A percentile compares a stretch with the other conserved stretches of the same genome.
Evolutionary conservation across 2,797 vertebrate genomes (phyloP).

Genomic region (Meriones psammophilus): DNA sequence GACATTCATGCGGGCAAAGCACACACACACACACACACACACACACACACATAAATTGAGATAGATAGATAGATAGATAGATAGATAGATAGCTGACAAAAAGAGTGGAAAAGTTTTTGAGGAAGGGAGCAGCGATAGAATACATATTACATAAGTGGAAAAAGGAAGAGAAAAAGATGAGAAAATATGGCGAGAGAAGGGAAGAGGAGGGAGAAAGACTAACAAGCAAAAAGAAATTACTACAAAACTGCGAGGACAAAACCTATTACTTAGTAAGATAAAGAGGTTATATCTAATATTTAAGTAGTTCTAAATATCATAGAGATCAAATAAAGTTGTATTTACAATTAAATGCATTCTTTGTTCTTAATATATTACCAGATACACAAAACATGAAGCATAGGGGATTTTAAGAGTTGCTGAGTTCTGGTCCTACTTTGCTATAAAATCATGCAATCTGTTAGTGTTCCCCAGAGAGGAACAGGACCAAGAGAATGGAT

Average conservation of each 20-base stretch:
- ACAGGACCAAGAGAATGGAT: neutral
- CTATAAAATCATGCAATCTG: neutral
- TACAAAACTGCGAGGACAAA: neutral
- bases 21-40: neutral
- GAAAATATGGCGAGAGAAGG: neutral
- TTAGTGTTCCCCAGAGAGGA: neutral
- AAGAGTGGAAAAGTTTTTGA: neutral
- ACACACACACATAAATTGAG: neutral
- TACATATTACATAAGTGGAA: neutral
- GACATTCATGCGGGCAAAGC: neutral
- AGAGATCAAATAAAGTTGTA: conserved; percentile 46
- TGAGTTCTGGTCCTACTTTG: conserved; percentile 46
- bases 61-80: no score
- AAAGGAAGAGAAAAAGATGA: neutral
- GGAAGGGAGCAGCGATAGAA: neutral
- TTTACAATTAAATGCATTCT: conserved; percentile 31
- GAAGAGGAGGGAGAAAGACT: neutral
- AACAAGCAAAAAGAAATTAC: neutral
- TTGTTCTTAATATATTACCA: neutral
- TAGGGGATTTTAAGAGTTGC: neutral
- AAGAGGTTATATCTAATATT: neutral
- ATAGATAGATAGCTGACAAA: no score
- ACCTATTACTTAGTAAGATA: neutral
- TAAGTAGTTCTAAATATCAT: conserved; percentile 1
- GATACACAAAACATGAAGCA: conserved; percentile 22